A percentile compares a stretch with the other conserved stretches of the same genome.
phyloP scores from a whole-genome alignment of 2,797 vertebrate genomes.

The Fundulus diaphanus region DNA sequence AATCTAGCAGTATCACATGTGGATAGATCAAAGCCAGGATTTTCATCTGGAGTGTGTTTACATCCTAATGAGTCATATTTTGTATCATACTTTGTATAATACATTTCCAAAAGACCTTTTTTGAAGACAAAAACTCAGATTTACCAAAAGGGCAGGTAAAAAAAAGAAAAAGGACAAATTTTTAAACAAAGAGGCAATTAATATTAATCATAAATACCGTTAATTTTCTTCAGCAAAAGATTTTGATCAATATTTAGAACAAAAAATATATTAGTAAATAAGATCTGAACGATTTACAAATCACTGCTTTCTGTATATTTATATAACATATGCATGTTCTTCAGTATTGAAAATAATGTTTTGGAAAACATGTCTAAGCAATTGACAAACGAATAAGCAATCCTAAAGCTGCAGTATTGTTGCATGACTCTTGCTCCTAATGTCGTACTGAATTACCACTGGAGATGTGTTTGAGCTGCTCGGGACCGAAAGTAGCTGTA shows the following conservation, averaged over 20 bases:
- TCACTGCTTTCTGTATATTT: background rate
- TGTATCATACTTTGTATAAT: too few relatives aligned
- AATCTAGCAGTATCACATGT: too few relatives aligned
- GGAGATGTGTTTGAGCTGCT: conserved; percentile 44
- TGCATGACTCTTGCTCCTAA: conserved; percentile 20
- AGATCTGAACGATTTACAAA: background rate
- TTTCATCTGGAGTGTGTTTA: too few relatives aligned
- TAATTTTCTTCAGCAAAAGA: background rate
- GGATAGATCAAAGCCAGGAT: too few relatives aligned
- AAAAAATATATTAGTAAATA: background rate
- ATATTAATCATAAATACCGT: background rate
- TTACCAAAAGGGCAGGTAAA: background rate
- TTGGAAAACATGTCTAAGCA: background rate
- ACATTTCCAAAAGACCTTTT: too few relatives aligned
- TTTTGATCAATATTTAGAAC: background rate
- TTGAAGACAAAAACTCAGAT: background rate
- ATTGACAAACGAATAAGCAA: conserved; percentile 20
- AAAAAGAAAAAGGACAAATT: background rate
- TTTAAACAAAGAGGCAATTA: background rate
- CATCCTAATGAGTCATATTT: too few relatives aligned
- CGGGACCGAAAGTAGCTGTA: conserved; percentile 57
- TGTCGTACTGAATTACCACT: conserved; percentile 36
- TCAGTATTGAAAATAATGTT: background rate
- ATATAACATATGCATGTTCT: background rate
- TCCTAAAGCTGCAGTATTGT: conserved; percentile 18